Evolutionary conservation across 2,113 vertebrate species (phyloP), one percentile per base, ranked within the genome.

Genomic region (Arenaria interpres): DNA sequence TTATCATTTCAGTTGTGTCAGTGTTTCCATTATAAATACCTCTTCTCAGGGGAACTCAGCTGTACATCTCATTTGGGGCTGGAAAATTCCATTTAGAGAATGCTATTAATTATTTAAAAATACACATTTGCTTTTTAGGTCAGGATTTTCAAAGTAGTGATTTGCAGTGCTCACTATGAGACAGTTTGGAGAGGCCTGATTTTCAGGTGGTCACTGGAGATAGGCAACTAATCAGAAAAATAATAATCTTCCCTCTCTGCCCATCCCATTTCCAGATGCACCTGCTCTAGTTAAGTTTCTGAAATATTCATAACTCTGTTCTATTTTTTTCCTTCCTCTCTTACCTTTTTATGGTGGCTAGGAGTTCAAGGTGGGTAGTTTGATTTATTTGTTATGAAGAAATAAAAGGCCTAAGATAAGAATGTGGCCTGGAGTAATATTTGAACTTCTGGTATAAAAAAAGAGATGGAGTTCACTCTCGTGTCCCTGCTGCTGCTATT

Each of bases 51-150:
- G 90, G 93, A 96, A 48, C 72, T 93, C 79, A 60, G 83, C 68
- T 90, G 88, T 50, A 86, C 43, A 23, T 93, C 83, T 88, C 27
- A 10, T 94, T 88, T 95, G 92, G 75, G 79, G 75, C 71, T 95
- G 92, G 93, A 95, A 97, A 96, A 93, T 95, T 96, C 93, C 85
- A 86, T 88, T 95, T 93, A 79, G 85, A 90, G 75, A 79, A 94
- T 89, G 71, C 32, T 79, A 88, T 93, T 96, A 96, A 95, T 95
- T 95, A 94, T 97, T 96, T 90, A 86, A 81, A 94, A 90, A 95
- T 79, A 81, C 72, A 83, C 68, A 59, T 93, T 95, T 95, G 54
- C 71, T 93, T 95, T 96, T 90, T 95, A 96, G 92, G 96, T 95
- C 92, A 95, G 71, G 63, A 91, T 95, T 96, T 93, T 88, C 10